Conservation (phyloP, 1,140 invertebrate genomes). For the Physella acuta region DNA sequence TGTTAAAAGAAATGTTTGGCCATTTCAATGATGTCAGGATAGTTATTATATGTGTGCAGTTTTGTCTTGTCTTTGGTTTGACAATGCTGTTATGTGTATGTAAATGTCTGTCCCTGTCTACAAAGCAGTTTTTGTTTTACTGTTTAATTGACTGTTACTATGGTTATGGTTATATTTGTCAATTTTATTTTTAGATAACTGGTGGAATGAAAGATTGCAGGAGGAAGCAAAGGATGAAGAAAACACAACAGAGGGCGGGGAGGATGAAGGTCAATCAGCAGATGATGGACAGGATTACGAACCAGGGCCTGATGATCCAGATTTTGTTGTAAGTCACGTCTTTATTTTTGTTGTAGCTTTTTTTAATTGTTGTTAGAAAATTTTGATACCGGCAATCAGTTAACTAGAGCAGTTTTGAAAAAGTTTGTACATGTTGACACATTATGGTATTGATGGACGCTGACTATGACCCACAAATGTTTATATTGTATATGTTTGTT, state of each 20-base stretch:
- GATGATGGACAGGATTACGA: constrained; percentile 1
- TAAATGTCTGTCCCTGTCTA: too few species aligned
- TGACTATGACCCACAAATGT: constrained; percentile 80
- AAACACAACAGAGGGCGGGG: background rate
- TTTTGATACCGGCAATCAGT: background rate
- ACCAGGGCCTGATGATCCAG: constrained; percentile 71
- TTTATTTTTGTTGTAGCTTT: background rate
- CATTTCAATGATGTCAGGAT: too few species aligned
- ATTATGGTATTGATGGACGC: constrained; percentile 78
- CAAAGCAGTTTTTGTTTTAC: too few species aligned
- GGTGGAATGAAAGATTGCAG: constrained; percentile 32
- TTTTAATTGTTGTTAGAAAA: background rate
- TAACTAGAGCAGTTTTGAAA: constrained; percentile 1
- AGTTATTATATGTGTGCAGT: too few species aligned
- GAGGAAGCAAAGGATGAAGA: constrained; percentile 35
- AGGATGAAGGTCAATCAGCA: constrained; percentile 56
- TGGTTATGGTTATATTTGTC: too few species aligned
- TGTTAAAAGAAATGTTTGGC: too few species aligned
- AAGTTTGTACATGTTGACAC: background rate
- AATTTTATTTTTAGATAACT: constrained; percentile 16
- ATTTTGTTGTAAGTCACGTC: constrained; percentile 72
- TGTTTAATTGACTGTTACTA: too few species aligned
- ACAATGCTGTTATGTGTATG: too few species aligned
- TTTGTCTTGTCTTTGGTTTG: too few species aligned
- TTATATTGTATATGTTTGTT: too few species aligned